phyloP scores from a whole-genome alignment of 2,113 vertebrate genomes.

The Noturus placidus region DNA sequence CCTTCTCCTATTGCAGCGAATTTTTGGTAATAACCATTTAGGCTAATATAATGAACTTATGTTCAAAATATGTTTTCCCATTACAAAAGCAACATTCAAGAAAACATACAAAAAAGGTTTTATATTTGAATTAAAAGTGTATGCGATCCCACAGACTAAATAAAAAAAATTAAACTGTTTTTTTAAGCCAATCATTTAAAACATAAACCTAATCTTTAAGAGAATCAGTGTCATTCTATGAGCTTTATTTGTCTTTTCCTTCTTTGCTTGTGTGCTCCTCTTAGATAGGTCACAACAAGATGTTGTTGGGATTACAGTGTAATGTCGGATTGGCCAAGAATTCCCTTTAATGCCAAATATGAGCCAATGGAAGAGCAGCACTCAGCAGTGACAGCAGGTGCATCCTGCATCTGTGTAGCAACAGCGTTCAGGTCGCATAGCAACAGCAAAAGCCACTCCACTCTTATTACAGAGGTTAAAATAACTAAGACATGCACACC shows the following conservation, averaged over 20 bases:
- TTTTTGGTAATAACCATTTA: neutral
- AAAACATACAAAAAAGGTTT: neutral
- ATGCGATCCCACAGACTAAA: neutral
- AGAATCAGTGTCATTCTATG: neutral
- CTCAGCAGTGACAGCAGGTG: constrained; percentile 52
- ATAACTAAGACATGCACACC: constrained; percentile 35
- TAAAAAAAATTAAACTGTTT: neutral
- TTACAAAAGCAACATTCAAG: neutral
- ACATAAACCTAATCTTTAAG: neutral
- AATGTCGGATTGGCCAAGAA: constrained; percentile 43
- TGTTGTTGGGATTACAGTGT: constrained; percentile 17
- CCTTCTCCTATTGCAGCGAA: neutral
- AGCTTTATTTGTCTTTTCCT: neutral
- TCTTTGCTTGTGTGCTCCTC: neutral
- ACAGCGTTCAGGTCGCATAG: constrained; percentile 37
- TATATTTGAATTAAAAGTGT: neutral
- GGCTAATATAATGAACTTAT: neutral
- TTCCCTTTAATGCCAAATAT: constrained; percentile 30
- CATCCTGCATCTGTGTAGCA: constrained; percentile 52
- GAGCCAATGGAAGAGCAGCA: constrained; percentile 45
- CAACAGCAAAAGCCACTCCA: constrained; percentile 47
- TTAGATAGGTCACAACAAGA: constrained; percentile 23
- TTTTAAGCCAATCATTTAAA: neutral
- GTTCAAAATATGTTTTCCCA: neutral
- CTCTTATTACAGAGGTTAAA: constrained; percentile 27